phyloP scores from a whole-genome alignment of 2,113 vertebrate species.

The Seriola quinqueradiata region DNA sequence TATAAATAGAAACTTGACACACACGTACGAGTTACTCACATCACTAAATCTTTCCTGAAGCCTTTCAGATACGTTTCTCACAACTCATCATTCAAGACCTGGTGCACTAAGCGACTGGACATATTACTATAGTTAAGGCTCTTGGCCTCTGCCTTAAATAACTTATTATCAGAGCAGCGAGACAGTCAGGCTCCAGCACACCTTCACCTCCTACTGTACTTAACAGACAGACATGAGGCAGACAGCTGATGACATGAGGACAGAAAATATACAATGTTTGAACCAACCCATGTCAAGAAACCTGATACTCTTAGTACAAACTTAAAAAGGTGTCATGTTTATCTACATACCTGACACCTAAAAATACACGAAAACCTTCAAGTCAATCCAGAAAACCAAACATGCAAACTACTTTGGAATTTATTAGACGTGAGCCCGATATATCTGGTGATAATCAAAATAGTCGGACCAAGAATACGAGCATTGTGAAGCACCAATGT shows the following conservation, averaged over 20 bases:
- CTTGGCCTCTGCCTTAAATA: conserved; percentile 67
- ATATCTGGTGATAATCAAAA: conserved; percentile 48
- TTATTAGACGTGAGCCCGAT: conserved; percentile 25
- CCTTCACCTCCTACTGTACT: conserved; percentile 24
- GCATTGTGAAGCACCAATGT: conserved; percentile 52
- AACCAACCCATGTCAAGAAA: neutral
- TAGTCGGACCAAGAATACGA: conserved; percentile 59
- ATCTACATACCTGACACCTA: neutral
- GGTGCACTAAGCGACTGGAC: neutral
- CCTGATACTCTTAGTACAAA: neutral
- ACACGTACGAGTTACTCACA: conserved; percentile 11
- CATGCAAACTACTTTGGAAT: neutral
- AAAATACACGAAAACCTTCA: neutral
- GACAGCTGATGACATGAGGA: neutral
- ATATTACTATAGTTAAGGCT: conserved; percentile 7
- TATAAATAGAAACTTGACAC: conserved; percentile 43
- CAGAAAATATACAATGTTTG: neutral
- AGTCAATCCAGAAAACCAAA: neutral
- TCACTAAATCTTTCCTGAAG: conserved; percentile 46
- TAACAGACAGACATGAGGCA: neutral
- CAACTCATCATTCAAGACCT: conserved; percentile 23
- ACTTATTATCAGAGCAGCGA: conserved; percentile 65
- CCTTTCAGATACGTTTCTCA: conserved; percentile 26
- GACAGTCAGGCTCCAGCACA: conserved; percentile 46
- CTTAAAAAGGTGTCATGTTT: neutral